phyloP scores from a whole-genome alignment of 2,888 invertebrate genomes.

The Platypus cylindrus region DNA sequence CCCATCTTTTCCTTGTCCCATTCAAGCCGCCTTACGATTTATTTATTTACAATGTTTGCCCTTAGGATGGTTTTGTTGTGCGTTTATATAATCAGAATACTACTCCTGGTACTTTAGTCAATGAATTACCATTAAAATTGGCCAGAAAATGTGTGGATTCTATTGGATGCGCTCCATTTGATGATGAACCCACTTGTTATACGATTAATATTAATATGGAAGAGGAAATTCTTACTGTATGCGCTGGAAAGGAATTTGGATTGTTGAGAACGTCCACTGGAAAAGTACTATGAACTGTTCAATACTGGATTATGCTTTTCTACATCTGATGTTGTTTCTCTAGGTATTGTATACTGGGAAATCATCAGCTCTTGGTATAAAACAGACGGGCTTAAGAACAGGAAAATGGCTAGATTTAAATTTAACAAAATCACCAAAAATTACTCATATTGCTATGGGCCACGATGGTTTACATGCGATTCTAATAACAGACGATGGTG shows the following conservation, averaged over 20 bases:
- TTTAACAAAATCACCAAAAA: slow-evolving; percentile 56
- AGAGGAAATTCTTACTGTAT: slow-evolving; percentile 65
- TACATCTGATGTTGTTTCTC: slow-evolving; percentile 11
- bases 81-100: slow-evolving; percentile 53
- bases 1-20: not conserved
- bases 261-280: slow-evolving; percentile 73
- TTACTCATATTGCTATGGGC: slow-evolving; percentile 72
- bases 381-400: slow-evolving; percentile 41
- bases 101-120: slow-evolving; percentile 44
- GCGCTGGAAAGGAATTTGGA: slow-evolving; percentile 84
- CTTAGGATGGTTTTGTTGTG: slow-evolving; percentile 67
- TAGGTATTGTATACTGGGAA: slow-evolving; percentile 80
- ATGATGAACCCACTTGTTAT: slow-evolving; percentile 44
- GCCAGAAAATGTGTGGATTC: slow-evolving; percentile 69
- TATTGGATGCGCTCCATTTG: slow-evolving; percentile 58
- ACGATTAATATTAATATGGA: slow-evolving; percentile 40
- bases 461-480: slow-evolving; percentile 90
- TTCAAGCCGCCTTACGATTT: not conserved
- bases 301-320: slow-evolving; percentile 5
- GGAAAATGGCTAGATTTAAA: slow-evolving; percentile 52
- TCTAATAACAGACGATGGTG: slow-evolving; percentile 84
- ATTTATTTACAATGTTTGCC: not conserved
- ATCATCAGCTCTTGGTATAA: slow-evolving; percentile 73
- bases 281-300: slow-evolving; percentile 43
- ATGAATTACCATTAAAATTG: slow-evolving; percentile 60